These are phyloP conservation scores for Eubucco bourcierii DNA, from an alignment of 2,113 vertebrate genomes.

Conservation along the genomic window DNA sequence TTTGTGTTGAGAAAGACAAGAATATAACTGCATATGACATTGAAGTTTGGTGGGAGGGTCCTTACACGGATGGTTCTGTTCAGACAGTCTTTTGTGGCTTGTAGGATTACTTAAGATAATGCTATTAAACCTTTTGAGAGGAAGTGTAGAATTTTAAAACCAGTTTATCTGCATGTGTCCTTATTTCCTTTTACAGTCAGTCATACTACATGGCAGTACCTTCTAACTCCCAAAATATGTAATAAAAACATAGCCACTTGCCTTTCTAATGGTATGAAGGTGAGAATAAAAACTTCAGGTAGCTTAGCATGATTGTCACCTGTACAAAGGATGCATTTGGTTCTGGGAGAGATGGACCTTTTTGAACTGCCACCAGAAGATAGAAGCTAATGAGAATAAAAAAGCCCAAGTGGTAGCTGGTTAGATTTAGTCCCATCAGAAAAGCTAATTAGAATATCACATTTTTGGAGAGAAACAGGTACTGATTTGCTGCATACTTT, in stretches of 20 bases:
- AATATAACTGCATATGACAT: background rate
- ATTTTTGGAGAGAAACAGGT: background rate
- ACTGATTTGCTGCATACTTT: background rate
- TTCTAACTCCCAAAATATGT: background rate
- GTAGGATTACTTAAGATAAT: background rate
- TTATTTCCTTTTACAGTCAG: background rate
- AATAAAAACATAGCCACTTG: background rate
- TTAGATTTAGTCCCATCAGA: background rate
- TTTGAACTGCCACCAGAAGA: background rate
- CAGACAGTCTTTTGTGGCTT: background rate
- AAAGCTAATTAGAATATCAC: background rate
- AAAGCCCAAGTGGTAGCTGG: background rate
- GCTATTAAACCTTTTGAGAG: constrained; percentile 45
- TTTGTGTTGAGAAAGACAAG: background rate
- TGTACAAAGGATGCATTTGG: background rate
- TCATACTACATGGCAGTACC: background rate
- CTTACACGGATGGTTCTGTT: background rate
- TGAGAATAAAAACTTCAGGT: background rate
- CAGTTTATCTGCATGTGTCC: background rate
- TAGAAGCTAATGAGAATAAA: background rate
- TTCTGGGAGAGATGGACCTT: background rate
- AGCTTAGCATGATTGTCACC: background rate
- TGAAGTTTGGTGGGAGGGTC: background rate
- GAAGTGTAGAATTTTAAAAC: constrained; percentile 3
- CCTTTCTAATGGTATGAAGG: background rate